Base-by-base conservation (phyloP, 2,113 vertebrate species). In the Cephalopholis sonnerati region DNA sequence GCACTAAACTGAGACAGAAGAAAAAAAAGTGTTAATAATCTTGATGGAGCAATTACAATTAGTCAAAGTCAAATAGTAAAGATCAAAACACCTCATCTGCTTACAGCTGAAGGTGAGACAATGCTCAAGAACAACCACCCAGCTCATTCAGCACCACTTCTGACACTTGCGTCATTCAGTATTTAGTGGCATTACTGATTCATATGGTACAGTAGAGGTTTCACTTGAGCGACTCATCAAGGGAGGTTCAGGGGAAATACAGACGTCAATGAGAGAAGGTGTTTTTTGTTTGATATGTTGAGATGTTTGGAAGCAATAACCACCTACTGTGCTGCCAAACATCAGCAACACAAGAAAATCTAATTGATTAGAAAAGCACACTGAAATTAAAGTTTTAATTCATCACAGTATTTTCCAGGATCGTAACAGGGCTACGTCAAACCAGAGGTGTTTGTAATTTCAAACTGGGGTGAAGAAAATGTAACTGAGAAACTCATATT, bases 111-210 rank as follows among this genome's bases (percentile, higher is more conserved):
- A 86, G 84, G 91, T 90, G 90, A 89, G 77, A 87, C 50, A 86
- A 90, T 55, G 90, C 79, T 88, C 79, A 85, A 77, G 85, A 92
- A 89, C 83, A 86, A 89, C 58, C 89, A 79, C 70, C 84, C 85
- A 44, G 86, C 86, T 89, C 90, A 89, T 89, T 88, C 87, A 91
- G 70, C 89, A 82, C 73, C 87, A 89, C 87, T 92, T 91, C 76
- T 90, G 82, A 91, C 90, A 92, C 89, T 79, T 93, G 90, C 89
- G 86, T 94, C 91, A 93, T 84, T 90, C 84, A 90, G 87, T 92
- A 92, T 93, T 93, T 91, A 86, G 88, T 86, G 88, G 80, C 80
- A 65, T 83, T 79, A 93, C 87, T 88, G 92, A 92, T 87, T 93
- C 89, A 92, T 79, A 82, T 68, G 89, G 84, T 90, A 91, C 88